phyloP scores from a whole-genome alignment of 2,797 vertebrate species.

The Botia almorhae region DNA sequence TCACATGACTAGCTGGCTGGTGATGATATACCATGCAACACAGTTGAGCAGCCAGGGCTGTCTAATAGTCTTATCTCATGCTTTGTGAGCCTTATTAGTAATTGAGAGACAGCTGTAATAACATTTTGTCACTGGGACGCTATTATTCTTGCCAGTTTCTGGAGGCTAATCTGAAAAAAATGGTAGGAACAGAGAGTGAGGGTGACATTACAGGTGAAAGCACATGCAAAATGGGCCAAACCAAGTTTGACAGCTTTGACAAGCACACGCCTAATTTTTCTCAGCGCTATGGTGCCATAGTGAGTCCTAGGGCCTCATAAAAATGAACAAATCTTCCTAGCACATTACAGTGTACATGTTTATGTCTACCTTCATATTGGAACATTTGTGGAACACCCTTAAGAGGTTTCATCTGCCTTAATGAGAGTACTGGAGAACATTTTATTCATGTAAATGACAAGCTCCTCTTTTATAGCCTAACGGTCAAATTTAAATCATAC shows the following conservation, averaged over 20 bases:
- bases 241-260: slow-evolving; percentile 45
- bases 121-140: slow-evolving; percentile 43
- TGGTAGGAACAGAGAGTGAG: slow-evolving; percentile 8
- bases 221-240: slow-evolving; percentile 49
- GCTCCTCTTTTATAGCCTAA: slow-evolving; percentile 19
- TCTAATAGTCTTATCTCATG: slow-evolving; percentile 50
- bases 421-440: slow-evolving; percentile 4
- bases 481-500: slow-evolving; percentile 15
- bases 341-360: slow-evolving; percentile 26
- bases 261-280: slow-evolving; percentile 1
- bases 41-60: slow-evolving; percentile 16
- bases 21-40: slow-evolving; percentile 41
- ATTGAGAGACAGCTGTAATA: slow-evolving; percentile 60
- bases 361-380: slow-evolving; percentile 7
- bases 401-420: slow-evolving; percentile 28
- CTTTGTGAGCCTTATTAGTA: slow-evolving; percentile 46
- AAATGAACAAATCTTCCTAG: slow-evolving; percentile 18
- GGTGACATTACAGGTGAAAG: slow-evolving; percentile 32
- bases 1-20: slow-evolving; percentile 46
- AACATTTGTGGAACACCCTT: slow-evolving; percentile 24
- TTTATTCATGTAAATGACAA: slow-evolving; percentile 13
- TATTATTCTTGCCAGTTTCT: slow-evolving; percentile 47
- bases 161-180: slow-evolving; percentile 30
- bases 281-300: background rate
- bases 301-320: slow-evolving; percentile 18